Base-by-base conservation (phyloP, 2,797 vertebrate genomes). In the Rhabdophis nuchalis region DNA sequence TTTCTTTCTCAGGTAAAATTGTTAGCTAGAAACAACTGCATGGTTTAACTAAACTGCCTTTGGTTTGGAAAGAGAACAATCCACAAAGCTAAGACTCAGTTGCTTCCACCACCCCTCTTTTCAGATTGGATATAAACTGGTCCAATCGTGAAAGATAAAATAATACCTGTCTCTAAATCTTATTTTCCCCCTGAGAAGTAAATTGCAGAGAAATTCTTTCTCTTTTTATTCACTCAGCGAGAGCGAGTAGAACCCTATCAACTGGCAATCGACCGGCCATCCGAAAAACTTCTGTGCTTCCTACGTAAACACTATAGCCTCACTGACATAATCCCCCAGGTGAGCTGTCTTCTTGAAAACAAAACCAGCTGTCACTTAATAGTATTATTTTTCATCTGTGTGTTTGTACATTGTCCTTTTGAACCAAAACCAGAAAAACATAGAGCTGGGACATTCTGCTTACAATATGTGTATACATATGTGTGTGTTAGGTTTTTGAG, bases 241-340 rank as follows among this genome's bases (percentile, higher is more conserved):
- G 98, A 98, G 94, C 96, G 97, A 46, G 90, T 98, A 54, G 98
- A 98, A 87, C 98, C 99, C 0, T 97, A 97, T 90, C 97, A 97
- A 87, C 96, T 99, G 97, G 98, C 99, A 0, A 98, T 98, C 13
- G 99, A 99, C 93, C 97, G 99, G 85, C 99, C 99, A 1, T 99
- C 99, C 0, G 97, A 97, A 61, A 99, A 99, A 92, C 97, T 99
- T 89, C 97, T 99, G 92, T 98, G 97, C 11, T 99, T 99, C 95
- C 96, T 99, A 90, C 97, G 97, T 85, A 99, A 98, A 94, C 98
- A 99, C 93, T 99, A 98, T 94, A 97, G 94, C 87, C 97, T 99
- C 88, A 96, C 95, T 41, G 97, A 97, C 85, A 98, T 97, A 5
- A 98, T 99, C 87, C 98, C 98, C 64, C 99, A 99, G 98, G 99